Conservation (phyloP, 2,113 vertebrate genomes). For the Hippocampus comes region DNA sequence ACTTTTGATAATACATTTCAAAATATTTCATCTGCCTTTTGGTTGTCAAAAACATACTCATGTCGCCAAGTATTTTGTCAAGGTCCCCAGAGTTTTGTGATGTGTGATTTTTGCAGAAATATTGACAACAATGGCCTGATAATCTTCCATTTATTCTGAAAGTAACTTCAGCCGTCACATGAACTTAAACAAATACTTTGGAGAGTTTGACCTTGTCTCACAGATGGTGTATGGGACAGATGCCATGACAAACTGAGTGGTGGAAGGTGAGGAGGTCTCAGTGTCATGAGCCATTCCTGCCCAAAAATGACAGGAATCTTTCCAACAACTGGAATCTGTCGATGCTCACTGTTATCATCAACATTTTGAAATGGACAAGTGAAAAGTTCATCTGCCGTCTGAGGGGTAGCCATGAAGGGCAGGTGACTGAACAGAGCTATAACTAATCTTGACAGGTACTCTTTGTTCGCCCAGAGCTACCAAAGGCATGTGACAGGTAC, state of each 20-base stretch:
- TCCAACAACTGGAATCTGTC: conserved; percentile 73
- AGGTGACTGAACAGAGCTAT: conserved; percentile 72
- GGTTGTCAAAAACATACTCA: not conserved
- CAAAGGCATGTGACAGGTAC: conserved; percentile 63
- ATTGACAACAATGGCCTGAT: not conserved
- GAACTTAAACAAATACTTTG: conserved; percentile 16
- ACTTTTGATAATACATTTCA: not conserved
- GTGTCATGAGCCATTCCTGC: conserved; percentile 46
- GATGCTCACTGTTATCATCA: conserved; percentile 73
- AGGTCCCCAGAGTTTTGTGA: not conserved
- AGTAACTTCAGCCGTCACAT: not conserved
- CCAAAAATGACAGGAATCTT: conserved; percentile 66
- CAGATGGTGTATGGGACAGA: conserved; percentile 37
- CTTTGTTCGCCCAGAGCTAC: conserved; percentile 76
- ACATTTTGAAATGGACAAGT: conserved; percentile 89
- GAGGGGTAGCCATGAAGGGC: conserved; percentile 76
- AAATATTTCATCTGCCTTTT: not conserved
- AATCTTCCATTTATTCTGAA: not conserved
- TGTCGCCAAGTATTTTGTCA: not conserved
- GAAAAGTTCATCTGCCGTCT: conserved; percentile 78
- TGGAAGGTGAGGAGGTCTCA: conserved; percentile 29
- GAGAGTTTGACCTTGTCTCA: conserved; percentile 28
- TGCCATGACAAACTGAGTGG: conserved; percentile 14
- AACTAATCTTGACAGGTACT: conserved; percentile 86
- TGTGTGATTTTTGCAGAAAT: not conserved